Evolutionary conservation across 2,113 vertebrate genomes (phyloP), one percentile per base, ranked within the genome.

Genomic region (Anser cygnoides): DNA sequence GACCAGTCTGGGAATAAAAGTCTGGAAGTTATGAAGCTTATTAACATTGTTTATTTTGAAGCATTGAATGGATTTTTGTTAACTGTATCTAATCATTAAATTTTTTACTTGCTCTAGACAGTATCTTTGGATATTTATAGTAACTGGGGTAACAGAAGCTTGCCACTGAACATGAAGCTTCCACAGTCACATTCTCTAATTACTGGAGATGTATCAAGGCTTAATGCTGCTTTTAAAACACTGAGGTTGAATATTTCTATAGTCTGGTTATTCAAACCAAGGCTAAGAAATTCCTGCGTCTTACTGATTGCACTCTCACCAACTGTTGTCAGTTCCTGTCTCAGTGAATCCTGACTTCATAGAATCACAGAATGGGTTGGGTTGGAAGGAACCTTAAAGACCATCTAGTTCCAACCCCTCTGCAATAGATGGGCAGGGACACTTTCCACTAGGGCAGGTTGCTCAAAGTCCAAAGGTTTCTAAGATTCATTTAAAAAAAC

Each of bases 211-310:
- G 22, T 43, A 79, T 11, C 11, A 68, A 72, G 39, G 23, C 6
- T 88, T 79, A 59, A 71, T 54, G 55, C 18, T 72, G 25, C n/a
- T 49, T 72, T 82, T 66, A 20, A 70, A 54, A 35, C 14, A 3
- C 25, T 43, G 35, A 10, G 12, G 65, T 62, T 70, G 9, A 33
- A 17, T 31, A 8, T 78, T 82, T 66, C 35, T 35, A 1, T 26
- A 25, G 33, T 12, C 44, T 37, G 29, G 23, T 8, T 10, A 5
- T 3, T 3, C 0, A 1, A 10, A n/a, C 28, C 18, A 44, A 70
- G 54, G 39, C 43, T 81, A 17, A 80, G n/a, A 35, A 59, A 88
- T 54, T 81, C 9, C 20, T 2, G 13, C 62, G 39, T 61, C 29
- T 15, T 15, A 15, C 10, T 26, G n/a, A 74, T 50, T 28, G 8